These are phyloP conservation scores for Tachyglossus aculeatus DNA, from an alignment of 2,797 vertebrate species.

Conservation along the genomic window DNA sequence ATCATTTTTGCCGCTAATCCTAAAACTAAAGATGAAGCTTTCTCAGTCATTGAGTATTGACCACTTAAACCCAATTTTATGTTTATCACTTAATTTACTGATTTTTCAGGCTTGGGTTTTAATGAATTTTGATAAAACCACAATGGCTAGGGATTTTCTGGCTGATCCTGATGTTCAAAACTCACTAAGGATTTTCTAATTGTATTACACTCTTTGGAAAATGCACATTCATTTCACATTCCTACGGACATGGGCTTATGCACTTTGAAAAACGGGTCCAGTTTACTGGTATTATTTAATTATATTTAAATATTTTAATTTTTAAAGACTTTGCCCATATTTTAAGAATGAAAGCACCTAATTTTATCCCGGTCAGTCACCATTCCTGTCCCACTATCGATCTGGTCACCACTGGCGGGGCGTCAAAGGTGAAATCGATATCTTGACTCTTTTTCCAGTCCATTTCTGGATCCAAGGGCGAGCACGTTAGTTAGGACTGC, in stretches of 20 bases:
- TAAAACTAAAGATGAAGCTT: constrained; percentile 21
- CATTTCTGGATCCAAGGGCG: no score
- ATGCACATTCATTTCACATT: constrained; percentile 5
- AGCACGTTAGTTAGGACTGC: no score
- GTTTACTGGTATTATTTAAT: constrained; percentile 3
- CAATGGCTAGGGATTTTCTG: constrained; percentile 31
- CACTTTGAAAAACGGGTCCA: constrained; percentile 5
- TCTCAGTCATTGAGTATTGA: background rate
- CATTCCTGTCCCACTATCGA: no score
- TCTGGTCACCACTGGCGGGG: no score
- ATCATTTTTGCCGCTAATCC: background rate
- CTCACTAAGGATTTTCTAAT: constrained; percentile 39
- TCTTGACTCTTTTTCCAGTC: no score
- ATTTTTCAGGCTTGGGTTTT: constrained; percentile 31
- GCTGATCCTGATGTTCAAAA: constrained; percentile 25
- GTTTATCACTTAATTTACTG: constrained; percentile 27
- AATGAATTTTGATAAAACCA: constrained; percentile 42
- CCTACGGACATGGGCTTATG: background rate
- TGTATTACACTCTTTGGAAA: constrained; percentile 18
- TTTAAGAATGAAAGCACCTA: no score
- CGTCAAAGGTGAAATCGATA: no score
- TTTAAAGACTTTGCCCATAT: no score
- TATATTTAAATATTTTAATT: constrained; percentile 12
- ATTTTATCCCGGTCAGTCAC: no score
- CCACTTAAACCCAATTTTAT: constrained; percentile 21